A percentile compares a stretch with the other conserved stretches of the same genome.
phyloP scores from a whole-genome alignment of 2,888 invertebrate genomes.

The Eupithecia centaureata region DNA sequence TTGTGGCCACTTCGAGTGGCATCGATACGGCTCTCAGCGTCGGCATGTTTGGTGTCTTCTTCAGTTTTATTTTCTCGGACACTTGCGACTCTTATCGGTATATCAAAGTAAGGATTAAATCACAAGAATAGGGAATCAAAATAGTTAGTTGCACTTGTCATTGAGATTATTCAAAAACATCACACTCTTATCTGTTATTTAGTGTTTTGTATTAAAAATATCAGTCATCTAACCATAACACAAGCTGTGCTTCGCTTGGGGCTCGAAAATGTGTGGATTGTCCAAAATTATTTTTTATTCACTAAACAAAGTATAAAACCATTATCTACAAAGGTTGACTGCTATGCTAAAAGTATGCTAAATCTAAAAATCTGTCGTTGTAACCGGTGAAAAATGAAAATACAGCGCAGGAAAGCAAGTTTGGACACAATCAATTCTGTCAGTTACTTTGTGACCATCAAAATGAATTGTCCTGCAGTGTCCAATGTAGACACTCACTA shows the following conservation, averaged over 20 bases:
- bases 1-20: constrained; percentile 72
- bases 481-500: constrained; percentile 33
- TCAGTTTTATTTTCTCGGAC: constrained; percentile 65
- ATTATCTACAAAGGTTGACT: too few relatives aligned
- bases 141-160: not conserved
- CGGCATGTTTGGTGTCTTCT: constrained; percentile 70
- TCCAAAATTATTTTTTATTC: too few relatives aligned
- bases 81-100: constrained; percentile 63
- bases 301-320: too few relatives aligned
- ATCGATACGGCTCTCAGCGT: constrained; percentile 75
- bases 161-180: too few relatives aligned
- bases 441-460: constrained; percentile 30
- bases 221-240: too few relatives aligned
- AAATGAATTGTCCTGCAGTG: constrained; percentile 34
- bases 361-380: not conserved
- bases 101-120: constrained; percentile 57
- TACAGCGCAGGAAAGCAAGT: constrained; percentile 14
- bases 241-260: too few relatives aligned
- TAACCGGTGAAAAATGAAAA: constrained; percentile 19
- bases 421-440: constrained; percentile 29
- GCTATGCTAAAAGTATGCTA: too few relatives aligned
- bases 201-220: too few relatives aligned
- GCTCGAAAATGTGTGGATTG: too few relatives aligned
- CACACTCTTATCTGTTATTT: too few relatives aligned
- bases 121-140: not conserved